Evolutionary conservation across 2,797 vertebrate species (phyloP).

Genomic region (Protonibea diacanthus): DNA sequence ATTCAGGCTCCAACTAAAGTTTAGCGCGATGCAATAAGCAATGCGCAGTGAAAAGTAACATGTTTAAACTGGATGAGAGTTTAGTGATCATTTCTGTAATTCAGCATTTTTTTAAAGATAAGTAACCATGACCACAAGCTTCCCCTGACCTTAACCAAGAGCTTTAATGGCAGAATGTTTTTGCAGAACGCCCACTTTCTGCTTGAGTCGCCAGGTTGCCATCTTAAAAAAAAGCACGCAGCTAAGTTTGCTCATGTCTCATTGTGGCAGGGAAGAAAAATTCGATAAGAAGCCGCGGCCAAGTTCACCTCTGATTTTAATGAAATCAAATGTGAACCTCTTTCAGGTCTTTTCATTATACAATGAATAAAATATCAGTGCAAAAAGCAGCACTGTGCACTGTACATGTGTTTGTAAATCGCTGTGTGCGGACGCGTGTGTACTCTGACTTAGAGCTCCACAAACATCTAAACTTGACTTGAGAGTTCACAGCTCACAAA

Average conservation of each 20-base stretch:
- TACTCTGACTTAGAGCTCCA: neutral
- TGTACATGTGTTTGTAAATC: conserved; percentile 20
- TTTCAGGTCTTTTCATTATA: neutral
- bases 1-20: neutral
- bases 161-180: neutral
- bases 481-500: neutral
- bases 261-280: neutral
- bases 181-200: too few species aligned
- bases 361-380: conserved; percentile 25
- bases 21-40: neutral
- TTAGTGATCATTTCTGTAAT: neutral
- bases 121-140: neutral
- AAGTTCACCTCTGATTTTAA: conserved; percentile 3
- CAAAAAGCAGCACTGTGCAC: neutral
- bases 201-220: neutral
- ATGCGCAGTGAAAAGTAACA: neutral
- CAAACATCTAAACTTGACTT: conserved; percentile 18
- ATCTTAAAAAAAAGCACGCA: neutral
- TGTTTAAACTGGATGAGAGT: neutral
- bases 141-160: neutral
- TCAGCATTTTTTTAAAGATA: neutral
- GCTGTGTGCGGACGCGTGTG: neutral
- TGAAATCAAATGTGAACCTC: conserved; percentile 5
- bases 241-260: neutral
- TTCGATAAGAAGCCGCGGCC: neutral